Conservation (phyloP, 2,888 invertebrate genomes). For the Ornithoptera alexandrae region DNA sequence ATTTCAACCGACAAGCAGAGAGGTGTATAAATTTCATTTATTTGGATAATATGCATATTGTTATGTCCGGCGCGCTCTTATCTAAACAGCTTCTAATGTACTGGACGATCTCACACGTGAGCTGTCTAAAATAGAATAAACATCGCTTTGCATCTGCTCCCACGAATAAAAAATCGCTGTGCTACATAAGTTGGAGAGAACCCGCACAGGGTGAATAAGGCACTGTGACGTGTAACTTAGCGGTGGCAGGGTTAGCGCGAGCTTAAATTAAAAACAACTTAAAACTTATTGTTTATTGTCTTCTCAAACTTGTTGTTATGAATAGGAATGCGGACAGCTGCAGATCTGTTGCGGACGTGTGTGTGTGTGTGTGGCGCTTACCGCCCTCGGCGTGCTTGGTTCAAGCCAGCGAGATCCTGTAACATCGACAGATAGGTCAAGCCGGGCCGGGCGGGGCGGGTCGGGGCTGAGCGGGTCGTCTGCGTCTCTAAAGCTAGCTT, state of each 20-base stretch:
- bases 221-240: too few species aligned
- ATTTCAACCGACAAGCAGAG: too few species aligned
- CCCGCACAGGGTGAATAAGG: too few species aligned
- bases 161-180: constrained; percentile 37
- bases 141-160: constrained; percentile 42
- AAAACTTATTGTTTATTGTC: constrained; percentile 71
- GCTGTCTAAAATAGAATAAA: constrained; percentile 30
- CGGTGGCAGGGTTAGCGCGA: constrained; percentile 43
- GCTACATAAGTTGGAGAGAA: constrained; percentile 31
- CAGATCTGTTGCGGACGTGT: constrained; percentile 45
- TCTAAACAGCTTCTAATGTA: constrained; percentile 19
- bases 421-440: constrained; percentile 74
- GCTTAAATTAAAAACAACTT: constrained; percentile 50
- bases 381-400: constrained; percentile 41
- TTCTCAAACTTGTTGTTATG: constrained; percentile 61
- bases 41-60: not conserved
- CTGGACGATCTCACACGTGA: constrained; percentile 10
- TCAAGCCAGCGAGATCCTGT: constrained; percentile 75
- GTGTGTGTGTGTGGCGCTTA: constrained; percentile 34
- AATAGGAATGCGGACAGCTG: constrained; percentile 73
- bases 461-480: constrained; percentile 38
- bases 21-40: too few species aligned
- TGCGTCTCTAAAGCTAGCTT: constrained; percentile 62
- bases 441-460: constrained; percentile 51
- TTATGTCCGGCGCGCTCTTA: constrained; percentile 6